Percentiles rank a stretch among this genome's conserved stretches.
Evolutionary conservation across 2,113 vertebrate genomes (phyloP).

Genomic region (Phoenicopterus ruber): DNA sequence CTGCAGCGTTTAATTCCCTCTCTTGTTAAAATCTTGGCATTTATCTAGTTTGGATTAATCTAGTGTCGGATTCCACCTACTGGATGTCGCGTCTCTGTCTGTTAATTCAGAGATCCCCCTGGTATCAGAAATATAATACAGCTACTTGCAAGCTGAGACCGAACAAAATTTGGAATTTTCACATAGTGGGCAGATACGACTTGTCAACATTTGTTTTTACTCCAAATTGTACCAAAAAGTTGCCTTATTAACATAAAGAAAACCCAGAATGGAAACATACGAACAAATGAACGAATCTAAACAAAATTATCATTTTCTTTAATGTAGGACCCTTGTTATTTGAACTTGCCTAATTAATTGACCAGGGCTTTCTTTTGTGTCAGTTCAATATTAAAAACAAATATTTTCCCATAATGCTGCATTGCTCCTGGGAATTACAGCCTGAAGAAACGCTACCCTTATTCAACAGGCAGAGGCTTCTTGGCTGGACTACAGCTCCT

Average conservation of each 20-base stretch:
- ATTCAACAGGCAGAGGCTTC: slow-evolving; percentile 9
- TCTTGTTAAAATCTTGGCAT: slow-evolving; percentile 21
- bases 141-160: slow-evolving; percentile 33
- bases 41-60: slow-evolving; percentile 41
- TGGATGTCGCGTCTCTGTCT: slow-evolving; percentile 20
- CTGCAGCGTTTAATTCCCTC: neutral
- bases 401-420: slow-evolving; percentile 41
- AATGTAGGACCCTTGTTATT: neutral
- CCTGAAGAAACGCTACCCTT: neutral
- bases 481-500: slow-evolving; percentile 32
- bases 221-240: neutral
- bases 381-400: slow-evolving; percentile 4
- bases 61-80: slow-evolving; percentile 32
- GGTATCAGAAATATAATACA: slow-evolving; percentile 30
- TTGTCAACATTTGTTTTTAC: slow-evolving; percentile 33
- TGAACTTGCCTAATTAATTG: neutral
- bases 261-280: neutral
- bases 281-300: neutral
- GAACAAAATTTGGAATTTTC: slow-evolving; percentile 48
- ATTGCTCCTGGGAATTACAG: slow-evolving; percentile 22
- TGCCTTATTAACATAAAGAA: neutral
- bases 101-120: slow-evolving; percentile 1
- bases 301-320: neutral
- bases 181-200: neutral
- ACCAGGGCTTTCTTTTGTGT: neutral